phyloP scores from a whole-genome alignment of 2,797 vertebrate genomes.

The Acanthornis magna region DNA sequence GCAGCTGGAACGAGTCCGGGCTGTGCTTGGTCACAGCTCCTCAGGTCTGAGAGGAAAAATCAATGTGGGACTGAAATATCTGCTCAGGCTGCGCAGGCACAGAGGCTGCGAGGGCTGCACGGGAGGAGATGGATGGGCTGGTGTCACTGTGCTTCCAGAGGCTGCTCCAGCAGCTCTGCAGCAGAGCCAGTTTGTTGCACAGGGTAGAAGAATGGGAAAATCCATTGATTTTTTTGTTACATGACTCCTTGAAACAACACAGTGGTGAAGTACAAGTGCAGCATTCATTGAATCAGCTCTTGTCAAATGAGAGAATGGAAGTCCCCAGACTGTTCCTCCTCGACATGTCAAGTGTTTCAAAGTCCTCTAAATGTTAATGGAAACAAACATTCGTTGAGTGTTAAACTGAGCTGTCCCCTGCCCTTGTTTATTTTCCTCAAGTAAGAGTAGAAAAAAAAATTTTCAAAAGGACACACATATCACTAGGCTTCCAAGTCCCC shows the following conservation, averaged over 20 bases:
- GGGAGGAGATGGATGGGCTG: not conserved
- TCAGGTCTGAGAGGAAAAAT: not conserved
- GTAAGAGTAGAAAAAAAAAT: not conserved
- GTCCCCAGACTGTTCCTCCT: not conserved
- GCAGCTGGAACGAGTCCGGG: not conserved
- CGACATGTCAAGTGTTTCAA: not conserved
- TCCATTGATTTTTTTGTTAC: not conserved
- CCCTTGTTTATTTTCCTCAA: not conserved
- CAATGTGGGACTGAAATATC: not conserved
- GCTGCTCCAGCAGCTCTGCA: not conserved
- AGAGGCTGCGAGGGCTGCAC: not conserved
- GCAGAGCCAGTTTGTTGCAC: not conserved
- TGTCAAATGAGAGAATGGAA: not conserved
- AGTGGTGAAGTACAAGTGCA: not conserved
- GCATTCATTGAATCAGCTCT: not conserved
- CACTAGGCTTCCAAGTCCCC: not conserved
- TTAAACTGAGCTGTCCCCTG: not conserved
- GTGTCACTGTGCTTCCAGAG: not conserved
- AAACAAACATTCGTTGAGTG: not conserved
- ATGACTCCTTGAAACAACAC: not conserved
- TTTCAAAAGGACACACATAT: not conserved
- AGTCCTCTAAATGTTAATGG: not conserved
- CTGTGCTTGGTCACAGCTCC: not conserved
- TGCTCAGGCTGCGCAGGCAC: rapidly evolving
- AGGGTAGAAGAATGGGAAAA: not conserved